Base-by-base conservation (phyloP, 2,797 vertebrate genomes). In the Cheirogaleus major region DNA sequence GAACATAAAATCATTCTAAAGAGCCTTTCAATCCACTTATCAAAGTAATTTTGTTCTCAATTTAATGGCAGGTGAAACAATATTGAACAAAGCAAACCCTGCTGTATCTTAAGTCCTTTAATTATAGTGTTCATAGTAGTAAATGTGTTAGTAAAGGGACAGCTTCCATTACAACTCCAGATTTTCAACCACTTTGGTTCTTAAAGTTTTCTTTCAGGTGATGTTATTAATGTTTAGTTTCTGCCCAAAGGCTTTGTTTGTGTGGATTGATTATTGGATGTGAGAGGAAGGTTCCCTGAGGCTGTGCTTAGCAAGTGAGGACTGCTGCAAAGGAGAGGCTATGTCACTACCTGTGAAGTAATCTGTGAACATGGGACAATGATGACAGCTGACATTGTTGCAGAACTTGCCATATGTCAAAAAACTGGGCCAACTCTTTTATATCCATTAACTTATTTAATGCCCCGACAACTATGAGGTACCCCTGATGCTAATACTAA, bases 21-120 rank as follows among this genome's bases (percentile, higher is more conserved):
- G 61, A 78, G 75, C 32, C 67, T 90, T 93, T 69, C 48, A n/a
- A 57, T 72, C 83, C 69, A 95, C 59, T 96, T 91, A 95, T 84
- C 95, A 90, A 95, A 87, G 61, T 65, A 95, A 89, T 93, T 95
- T 78, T 92, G 78, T 92, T 81, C 67, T 90, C 83, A 63, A 0
- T 79, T 92, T 84, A 95, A 96, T 55, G 38, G 45, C 80, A 92
- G 80, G 87, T 89, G 73, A 96, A 90, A 95, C 81, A 95, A 50
- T 93, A 96, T 23, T 83, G 84, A 93, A 93, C 90, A 93, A 95
- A 92, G 78, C 89, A 48, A 67, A 6, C 55, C 81, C 23, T 72
- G 67, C 89, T 32, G 38, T 41, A 70, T 45, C 35, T 30, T 69
- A 78, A 94, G 75, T 55, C 73, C 57, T 95, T 89, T 95, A 97